phyloP scores from a whole-genome alignment of 2,797 vertebrate species.

The Alca torda region DNA sequence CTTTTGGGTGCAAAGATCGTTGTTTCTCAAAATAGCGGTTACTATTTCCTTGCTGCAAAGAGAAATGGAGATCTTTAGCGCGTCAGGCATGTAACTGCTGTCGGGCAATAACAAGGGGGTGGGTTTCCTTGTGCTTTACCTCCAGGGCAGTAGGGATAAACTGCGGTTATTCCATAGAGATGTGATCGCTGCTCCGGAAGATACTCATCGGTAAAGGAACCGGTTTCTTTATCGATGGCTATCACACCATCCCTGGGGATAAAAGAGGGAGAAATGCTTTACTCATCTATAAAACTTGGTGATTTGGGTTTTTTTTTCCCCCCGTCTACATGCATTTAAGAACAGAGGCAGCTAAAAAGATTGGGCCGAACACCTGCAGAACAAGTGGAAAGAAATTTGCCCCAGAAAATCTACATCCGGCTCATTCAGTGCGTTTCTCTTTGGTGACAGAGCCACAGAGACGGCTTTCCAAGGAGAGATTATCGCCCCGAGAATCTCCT shows the following conservation, averaged over 20 bases:
- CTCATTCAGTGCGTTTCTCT: neutral
- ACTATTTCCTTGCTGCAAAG: conserved; percentile 70
- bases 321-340: rapidly evolving
- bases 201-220: conserved; percentile 88
- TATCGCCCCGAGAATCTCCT: neutral
- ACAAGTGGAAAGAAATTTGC: neutral
- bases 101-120: rapidly evolving
- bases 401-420: neutral
- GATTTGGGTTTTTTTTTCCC: rapidly evolving
- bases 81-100: rapidly evolving
- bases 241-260: conserved; percentile 89
- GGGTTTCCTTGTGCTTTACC: conserved; percentile 72
- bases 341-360: neutral
- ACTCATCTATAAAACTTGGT: neutral
- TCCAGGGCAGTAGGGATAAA: conserved; percentile 88
- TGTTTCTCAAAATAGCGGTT: neutral
- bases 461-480: neutral
- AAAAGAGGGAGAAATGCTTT: neutral
- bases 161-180: conserved; percentile 93
- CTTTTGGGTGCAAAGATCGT: neutral
- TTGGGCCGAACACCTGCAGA: neutral
- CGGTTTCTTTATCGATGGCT: conserved; percentile 82
- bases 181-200: conserved; percentile 95
- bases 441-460: neutral
- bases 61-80: neutral